Evolutionary conservation across 30 jellyfish, hydroid and myxozoan genomes (phyloP).

Genomic region (Chrysaora quinquecirrha): DNA sequence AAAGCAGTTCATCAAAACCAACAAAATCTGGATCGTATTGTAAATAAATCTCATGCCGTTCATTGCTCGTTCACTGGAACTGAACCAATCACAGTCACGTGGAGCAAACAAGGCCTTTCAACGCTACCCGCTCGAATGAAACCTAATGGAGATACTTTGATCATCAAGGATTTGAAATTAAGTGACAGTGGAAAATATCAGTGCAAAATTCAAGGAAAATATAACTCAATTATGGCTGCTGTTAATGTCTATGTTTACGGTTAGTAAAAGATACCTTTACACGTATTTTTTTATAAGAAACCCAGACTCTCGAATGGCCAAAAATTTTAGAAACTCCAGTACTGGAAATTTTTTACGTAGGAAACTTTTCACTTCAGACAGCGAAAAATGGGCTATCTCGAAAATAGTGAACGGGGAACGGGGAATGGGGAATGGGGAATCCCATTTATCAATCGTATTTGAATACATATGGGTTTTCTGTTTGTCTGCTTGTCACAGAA

Average conservation of each 20-base stretch:
- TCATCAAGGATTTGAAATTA: constrained; percentile 46
- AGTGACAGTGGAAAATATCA: constrained; percentile 76
- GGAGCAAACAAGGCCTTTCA: constrained; percentile 74
- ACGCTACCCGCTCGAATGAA: constrained; percentile 76
- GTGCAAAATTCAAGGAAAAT: constrained; percentile 69
- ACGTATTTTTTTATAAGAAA: no score
- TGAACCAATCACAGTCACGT: constrained; percentile 57
- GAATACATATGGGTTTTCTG: no score
- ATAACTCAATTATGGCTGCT: constrained; percentile 45
- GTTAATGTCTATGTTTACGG: constrained; percentile 68
- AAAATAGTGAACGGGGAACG: no score
- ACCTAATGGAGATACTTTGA: constrained; percentile 42
- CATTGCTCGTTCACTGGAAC: constrained; percentile 70
- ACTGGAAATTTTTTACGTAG: no score
- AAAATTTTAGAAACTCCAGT: no score
- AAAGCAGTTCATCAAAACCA: neutral
- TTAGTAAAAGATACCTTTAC: no score
- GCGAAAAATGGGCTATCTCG: no score
- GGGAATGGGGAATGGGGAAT: no score
- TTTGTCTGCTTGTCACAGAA: no score
- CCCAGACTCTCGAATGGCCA: no score
- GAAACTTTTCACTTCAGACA: no score
- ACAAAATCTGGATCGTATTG: constrained; percentile 50
- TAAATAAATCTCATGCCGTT: constrained; percentile 49
- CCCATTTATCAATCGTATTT: no score